phyloP scores from a whole-genome alignment of 2,888 invertebrate genomes.

The Thera britannica region DNA sequence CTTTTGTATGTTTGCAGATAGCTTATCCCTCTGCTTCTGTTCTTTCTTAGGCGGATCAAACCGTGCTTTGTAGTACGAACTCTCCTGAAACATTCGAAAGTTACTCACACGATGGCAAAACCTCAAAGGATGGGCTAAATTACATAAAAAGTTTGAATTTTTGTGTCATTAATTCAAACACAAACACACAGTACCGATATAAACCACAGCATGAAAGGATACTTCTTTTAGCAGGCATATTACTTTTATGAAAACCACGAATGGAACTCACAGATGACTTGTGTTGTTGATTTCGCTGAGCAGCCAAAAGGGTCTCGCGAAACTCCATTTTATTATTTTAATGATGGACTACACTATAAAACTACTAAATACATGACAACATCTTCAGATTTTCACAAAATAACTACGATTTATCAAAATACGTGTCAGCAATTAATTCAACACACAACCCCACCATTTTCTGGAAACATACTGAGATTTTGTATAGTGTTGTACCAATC shows the following conservation, averaged over 20 bases:
- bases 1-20: conserved; percentile 92
- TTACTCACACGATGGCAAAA: conserved; percentile 3
- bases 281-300: conserved; percentile 82
- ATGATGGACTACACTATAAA: conserved; percentile 32
- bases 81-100: conserved; percentile 62
- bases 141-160: not conserved
- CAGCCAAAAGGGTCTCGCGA: conserved; percentile 78
- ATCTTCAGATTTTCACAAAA: conserved; percentile 63
- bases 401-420: conserved; percentile 72
- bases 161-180: not conserved
- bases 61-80: conserved; percentile 89
- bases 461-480: conserved; percentile 78
- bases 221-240: conserved; percentile 27
- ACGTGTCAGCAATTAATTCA: conserved; percentile 75
- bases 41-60: conserved; percentile 93
- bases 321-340: conserved; percentile 70
- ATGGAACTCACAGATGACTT: conserved; percentile 79
- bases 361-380: conserved; percentile 43
- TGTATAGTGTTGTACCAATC: conserved; percentile 22
- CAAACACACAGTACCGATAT: not conserved
- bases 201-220: conserved; percentile 3
- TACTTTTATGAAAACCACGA: conserved; percentile 37
- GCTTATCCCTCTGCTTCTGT: conserved; percentile 85
- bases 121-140: not conserved
- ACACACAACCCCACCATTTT: conserved; percentile 81